Conservation (phyloP, 2,113 vertebrate genomes). For the Heliornis fulica region DNA sequence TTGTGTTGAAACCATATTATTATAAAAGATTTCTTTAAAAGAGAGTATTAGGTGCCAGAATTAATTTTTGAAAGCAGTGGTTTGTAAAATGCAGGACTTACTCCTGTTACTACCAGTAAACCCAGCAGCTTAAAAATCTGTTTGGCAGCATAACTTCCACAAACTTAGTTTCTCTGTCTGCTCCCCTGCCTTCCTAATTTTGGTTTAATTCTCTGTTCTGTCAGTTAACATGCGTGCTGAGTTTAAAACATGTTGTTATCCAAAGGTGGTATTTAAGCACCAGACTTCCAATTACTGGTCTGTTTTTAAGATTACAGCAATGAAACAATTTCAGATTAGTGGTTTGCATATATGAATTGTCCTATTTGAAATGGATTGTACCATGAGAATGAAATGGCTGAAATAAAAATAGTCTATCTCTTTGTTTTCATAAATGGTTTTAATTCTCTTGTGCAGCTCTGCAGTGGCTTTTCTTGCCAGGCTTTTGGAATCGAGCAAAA, state of each 20-base stretch:
- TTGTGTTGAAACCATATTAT: neutral
- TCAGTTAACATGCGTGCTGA: neutral
- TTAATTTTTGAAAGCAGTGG: neutral
- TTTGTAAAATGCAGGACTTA: neutral
- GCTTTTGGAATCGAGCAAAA: neutral
- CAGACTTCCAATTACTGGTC: neutral
- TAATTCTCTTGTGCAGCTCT: neutral
- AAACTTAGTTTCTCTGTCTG: neutral
- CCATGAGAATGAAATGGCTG: slow-evolving; percentile 22
- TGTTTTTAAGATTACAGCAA: neutral
- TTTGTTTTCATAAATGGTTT: slow-evolving; percentile 55
- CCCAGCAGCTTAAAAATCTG: neutral
- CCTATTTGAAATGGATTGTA: slow-evolving; percentile 7
- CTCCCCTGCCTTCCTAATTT: neutral
- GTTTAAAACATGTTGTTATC: neutral
- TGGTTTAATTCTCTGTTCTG: neutral
- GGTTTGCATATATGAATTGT: slow-evolving; percentile 36
- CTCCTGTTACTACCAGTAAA: neutral
- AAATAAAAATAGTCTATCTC: slow-evolving; percentile 42
- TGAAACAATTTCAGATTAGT: neutral
- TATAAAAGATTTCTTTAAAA: neutral
- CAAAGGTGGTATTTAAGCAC: neutral
- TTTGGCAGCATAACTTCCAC: too few relatives aligned
- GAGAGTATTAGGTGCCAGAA: neutral
- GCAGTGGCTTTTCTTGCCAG: neutral